Conservation (phyloP, 2,113 vertebrate species). For the Orycteropus afer region DNA sequence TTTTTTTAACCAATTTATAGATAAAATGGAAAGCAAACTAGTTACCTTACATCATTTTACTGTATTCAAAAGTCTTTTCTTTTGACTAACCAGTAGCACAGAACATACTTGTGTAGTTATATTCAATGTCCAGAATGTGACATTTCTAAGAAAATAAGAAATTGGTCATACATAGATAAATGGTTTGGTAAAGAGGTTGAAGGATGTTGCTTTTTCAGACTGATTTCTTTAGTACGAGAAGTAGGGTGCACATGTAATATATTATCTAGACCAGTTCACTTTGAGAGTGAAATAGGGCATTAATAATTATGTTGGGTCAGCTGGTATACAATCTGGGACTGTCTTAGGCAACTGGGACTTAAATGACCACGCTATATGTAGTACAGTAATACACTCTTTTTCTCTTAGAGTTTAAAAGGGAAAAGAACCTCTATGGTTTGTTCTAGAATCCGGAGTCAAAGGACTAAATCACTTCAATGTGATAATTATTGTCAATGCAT, state of each 20-base stretch:
- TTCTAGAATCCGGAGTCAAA: constrained; percentile 28
- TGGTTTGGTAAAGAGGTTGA: background rate
- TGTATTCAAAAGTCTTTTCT: background rate
- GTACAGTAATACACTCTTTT: background rate
- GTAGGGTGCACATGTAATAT: background rate
- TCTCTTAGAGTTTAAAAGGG: background rate
- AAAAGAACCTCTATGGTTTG: background rate
- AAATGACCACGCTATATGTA: background rate
- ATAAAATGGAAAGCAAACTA: background rate
- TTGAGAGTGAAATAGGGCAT: background rate
- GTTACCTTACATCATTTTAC: constrained; percentile 30
- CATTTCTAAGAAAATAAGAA: constrained; percentile 32
- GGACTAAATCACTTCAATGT: background rate
- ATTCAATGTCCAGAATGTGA: background rate
- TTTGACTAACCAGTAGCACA: constrained; percentile 1
- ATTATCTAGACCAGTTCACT: background rate
- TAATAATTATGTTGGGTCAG: background rate
- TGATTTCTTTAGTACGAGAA: constrained; percentile 6
- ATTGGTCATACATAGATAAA: constrained; percentile 2
- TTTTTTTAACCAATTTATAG: background rate
- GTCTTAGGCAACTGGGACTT: background rate
- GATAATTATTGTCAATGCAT: background rate
- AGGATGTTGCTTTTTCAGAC: constrained; percentile 7
- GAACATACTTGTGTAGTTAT: background rate
- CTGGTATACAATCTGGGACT: background rate